Evolutionary conservation across 2,797 vertebrate species (phyloP).

Genomic region (Spinus pinus): DNA sequence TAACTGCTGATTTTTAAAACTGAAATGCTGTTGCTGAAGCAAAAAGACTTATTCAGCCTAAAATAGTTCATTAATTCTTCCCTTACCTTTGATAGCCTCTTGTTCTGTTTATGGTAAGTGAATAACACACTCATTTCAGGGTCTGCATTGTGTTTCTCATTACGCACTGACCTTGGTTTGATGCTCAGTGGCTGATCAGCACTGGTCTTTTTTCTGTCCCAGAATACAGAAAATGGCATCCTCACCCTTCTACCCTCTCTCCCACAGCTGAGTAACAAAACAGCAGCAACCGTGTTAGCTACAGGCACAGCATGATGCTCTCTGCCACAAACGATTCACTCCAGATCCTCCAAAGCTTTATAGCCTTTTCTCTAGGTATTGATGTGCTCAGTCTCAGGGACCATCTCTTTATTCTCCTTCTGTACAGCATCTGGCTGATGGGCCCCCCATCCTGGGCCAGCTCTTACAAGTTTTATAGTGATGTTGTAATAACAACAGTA

Average conservation of each 20-base stretch:
- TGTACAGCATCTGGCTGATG: not conserved
- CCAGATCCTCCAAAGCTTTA: not conserved
- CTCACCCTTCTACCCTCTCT: not conserved
- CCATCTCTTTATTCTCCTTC: not conserved
- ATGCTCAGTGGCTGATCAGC: not conserved
- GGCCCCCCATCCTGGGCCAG: not conserved
- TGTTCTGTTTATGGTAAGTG: not conserved
- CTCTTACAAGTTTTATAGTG: not conserved
- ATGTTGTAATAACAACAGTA: not conserved
- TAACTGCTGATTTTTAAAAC: not conserved
- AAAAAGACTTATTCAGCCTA: not conserved
- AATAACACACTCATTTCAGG: not conserved
- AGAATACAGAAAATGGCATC: not conserved
- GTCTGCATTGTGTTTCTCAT: not conserved
- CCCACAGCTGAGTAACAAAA: not conserved
- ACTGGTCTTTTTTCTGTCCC: not conserved
- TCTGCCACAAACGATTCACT: not conserved
- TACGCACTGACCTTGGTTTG: not conserved
- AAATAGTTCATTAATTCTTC: not conserved
- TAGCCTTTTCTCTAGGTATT: not conserved
- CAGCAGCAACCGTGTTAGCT: not conserved
- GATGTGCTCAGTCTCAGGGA: not conserved
- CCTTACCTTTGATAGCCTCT: not conserved
- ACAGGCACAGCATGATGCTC: not conserved
- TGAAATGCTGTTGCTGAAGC: not conserved